Conservation (phyloP, 2,797 vertebrate genomes). For the Eulemur coronatus region DNA sequence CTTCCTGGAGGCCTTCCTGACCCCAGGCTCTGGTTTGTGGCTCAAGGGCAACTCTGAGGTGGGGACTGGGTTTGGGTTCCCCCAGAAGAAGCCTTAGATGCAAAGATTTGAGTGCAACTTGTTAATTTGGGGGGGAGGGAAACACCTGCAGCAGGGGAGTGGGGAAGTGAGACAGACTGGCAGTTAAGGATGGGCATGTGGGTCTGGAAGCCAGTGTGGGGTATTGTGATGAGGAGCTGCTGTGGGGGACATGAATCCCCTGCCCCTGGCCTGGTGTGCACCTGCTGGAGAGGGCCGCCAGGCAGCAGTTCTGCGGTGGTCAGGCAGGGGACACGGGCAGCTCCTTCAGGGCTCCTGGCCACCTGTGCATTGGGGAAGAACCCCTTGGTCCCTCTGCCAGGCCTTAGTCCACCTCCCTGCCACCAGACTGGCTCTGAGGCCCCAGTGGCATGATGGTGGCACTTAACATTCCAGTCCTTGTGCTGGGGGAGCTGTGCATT, state of each 20-base stretch:
- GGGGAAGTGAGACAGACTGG: not conserved
- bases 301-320: not conserved
- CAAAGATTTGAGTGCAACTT: not conserved
- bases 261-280: not conserved
- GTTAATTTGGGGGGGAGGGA: not conserved
- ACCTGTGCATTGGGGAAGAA: not conserved
- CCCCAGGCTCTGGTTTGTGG: not conserved
- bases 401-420: not conserved
- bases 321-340: not conserved
- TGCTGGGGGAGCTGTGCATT: not conserved
- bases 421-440: not conserved
- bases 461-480: not conserved
- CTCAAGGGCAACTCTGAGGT: not conserved
- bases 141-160: not conserved
- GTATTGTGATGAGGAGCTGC: not conserved
- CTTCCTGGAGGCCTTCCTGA: not conserved
- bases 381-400: not conserved
- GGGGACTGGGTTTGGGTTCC: not conserved
- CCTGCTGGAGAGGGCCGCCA: not conserved
- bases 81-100: not conserved
- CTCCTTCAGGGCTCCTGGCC: not conserved
- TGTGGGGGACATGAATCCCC: not conserved
- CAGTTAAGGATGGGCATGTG: accelerated
- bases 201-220: not conserved
- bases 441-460: not conserved